Evolutionary conservation across 2,113 vertebrate species (phyloP), one percentile per base, ranked within the genome.

Genomic region (Marmota flaviventris): DNA sequence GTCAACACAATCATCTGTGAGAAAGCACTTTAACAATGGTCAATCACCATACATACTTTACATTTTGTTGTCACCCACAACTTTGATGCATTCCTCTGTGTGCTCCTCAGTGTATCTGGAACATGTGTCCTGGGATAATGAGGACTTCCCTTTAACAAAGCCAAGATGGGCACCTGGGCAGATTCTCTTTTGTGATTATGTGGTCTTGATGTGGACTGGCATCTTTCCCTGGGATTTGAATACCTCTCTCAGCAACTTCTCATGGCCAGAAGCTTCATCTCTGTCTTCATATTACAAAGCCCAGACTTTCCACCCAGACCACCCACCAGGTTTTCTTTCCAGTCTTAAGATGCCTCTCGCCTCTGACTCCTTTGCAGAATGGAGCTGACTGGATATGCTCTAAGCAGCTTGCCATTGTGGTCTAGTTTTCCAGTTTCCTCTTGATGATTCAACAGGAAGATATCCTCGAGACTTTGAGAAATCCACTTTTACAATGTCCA

Each of bases 181-280:
- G 32, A 69, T 89, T 95, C 42, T 77, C 76, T 84, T 77, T 45
- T 14, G 42, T 92, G 89, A 89, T 94, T 76, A 70, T 77, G 29
- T 83, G 77, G 79, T 85, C 70, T 97, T 87, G 77, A 91, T 96
- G 81, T 95, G 90, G 93, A 95, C 85, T 97, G 94, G 75, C 95
- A 72, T 67, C 34, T 94, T 93, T 90, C 96, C 85, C 94, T 93
- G 67, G 51, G 81, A 75, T 58, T 13, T 83, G 63, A 89, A 42
- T 29, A 58, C 70, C 78, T 95, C 58, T 37, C 51, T 93, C 73
- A 76, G 63, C 65, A 94, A 58, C 51, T 91, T 95, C 75, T 70
- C 34, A 25, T 42, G 51, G n/a, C 73, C 94, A 93, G 76, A 91
- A 94, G 72, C 11, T 24, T 67, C 73, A 88, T 91, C 56, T 76